phyloP scores from a whole-genome alignment of 2,888 invertebrate species.

The Ochropleura plecta region DNA sequence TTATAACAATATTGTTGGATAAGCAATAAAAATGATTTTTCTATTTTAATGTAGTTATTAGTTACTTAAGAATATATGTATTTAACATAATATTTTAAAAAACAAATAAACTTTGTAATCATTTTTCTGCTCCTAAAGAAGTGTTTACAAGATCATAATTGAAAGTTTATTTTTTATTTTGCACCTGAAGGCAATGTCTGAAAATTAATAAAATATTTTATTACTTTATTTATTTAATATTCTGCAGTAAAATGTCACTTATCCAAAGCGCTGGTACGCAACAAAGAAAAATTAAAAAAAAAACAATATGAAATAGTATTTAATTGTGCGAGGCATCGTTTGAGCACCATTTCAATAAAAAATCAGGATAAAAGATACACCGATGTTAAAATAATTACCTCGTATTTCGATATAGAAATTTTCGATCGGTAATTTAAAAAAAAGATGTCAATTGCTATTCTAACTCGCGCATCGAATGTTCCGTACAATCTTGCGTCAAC shows the following conservation, averaged over 20 bases:
- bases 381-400: too few species aligned
- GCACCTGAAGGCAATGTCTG: background rate
- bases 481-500: too few species aligned
- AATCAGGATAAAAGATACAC: too few species aligned
- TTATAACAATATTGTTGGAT: background rate
- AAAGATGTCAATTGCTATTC: too few species aligned
- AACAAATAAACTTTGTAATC: background rate
- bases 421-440: too few species aligned
- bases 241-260: too few species aligned
- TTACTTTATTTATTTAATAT: background rate
- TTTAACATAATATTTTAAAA: constrained; percentile 7
- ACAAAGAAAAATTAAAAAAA: background rate
- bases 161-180: background rate
- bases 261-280: background rate
- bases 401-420: too few species aligned
- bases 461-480: too few species aligned
- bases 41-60: constrained; percentile 13
- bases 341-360: background rate
- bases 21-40: constrained; percentile 16
- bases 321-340: background rate
- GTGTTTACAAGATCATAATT: background rate
- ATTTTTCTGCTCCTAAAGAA: background rate
- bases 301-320: background rate
- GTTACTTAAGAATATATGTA: constrained; percentile 19
- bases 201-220: background rate